Evolutionary conservation across 2,888 invertebrate species (phyloP), one percentile per base, ranked within the genome.

Genomic region (Cheilosia variabilis): DNA sequence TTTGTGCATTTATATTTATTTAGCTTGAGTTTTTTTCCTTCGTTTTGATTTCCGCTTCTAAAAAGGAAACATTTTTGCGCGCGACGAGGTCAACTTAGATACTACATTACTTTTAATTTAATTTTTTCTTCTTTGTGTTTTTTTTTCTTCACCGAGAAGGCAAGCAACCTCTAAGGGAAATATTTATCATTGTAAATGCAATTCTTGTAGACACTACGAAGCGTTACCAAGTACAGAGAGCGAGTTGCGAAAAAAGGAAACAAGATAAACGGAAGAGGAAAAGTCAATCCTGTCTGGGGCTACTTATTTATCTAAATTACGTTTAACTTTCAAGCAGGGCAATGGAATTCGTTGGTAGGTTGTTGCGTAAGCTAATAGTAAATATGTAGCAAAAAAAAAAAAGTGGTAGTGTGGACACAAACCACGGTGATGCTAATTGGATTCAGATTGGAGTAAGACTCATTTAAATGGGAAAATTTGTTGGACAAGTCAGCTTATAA

Each of bases 131-230:
- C 43, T 53, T 63, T 43, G 50, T 43, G 9, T 9, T 53, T 53
- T n/a, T 55, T 7, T 52, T 27, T 10, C 17, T 63, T 55, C 65
- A 10, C 27, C 27, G n/a, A 10, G 24, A 34, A 31, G 50, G 31
- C 45, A 37, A 22, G 17, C 22, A 45, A 63, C 10, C 58, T 69
- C 50, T 19, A 24, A 57, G 27, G 58, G 22, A 53, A 63, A 45
- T 65, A 71, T 80, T 84, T 66, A 71, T 37, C 53, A 71, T 84
- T 84, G 58, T 53, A 43, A 80, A 71, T 76, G 80, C 84, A 80
- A 66, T 84, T 75, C 43, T 71, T 27, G 31, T 55, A 55, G 31
- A 71, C 41, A 60, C 50, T 43, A 43, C 52, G 41, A 66, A 50
- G 58, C 57, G 65, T 50, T 66, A 37, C 66, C 50, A 24, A 63